Evolutionary conservation across 2,888 invertebrate genomes (phyloP), one percentile per base, ranked within the genome.

Genomic region (Tetramorium bicarinatum): DNA sequence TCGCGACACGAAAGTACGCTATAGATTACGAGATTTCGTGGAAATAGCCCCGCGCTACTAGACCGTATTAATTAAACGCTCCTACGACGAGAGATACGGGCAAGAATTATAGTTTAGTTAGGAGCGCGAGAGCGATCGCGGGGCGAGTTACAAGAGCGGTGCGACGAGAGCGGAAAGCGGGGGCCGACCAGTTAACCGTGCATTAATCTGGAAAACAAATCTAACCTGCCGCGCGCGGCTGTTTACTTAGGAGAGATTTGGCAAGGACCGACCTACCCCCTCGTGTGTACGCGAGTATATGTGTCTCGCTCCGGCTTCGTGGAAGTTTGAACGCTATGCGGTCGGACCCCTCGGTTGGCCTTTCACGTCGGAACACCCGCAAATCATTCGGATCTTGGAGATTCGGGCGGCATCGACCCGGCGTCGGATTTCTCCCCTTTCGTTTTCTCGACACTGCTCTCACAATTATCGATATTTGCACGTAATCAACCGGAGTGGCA

Each of bases 121-220:
- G 59, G 79, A 71, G 79, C 49, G 62, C n/a, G 59, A 41, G 72
- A 56, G 56, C 41, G 74, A 13, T 38, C 54, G 56, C 74, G 61
- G 29, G 21, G 41, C 69, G 69, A 79, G 79, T 71, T 79, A 79
- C 44, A 56, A 44, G 44, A 79, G 77, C 54, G 77, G 47, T 34
- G 79, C 56, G 49, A 38, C 25, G 69, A 64, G 56, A 64, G 56
- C 59, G 49, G 54, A 66, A 56, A 21, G 44, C 18, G 59, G 62
- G 44, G 75, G 72, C 47, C 52, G 44, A 52, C 64, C 44, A 76
- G 84, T 84, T 84, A 86, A 85, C 81, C 86, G 67, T 84, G 72
- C 86, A 84, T 84, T 84, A 86, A 86, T 84, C 84, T 84, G 85
- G 84, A 84, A 81, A 84, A 81, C 84, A 86, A 84, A 84, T 84